These are phyloP conservation scores for Penaeus monodon DNA, from an alignment of 2,888 invertebrate genomes.

Conservation along the genomic window DNA sequence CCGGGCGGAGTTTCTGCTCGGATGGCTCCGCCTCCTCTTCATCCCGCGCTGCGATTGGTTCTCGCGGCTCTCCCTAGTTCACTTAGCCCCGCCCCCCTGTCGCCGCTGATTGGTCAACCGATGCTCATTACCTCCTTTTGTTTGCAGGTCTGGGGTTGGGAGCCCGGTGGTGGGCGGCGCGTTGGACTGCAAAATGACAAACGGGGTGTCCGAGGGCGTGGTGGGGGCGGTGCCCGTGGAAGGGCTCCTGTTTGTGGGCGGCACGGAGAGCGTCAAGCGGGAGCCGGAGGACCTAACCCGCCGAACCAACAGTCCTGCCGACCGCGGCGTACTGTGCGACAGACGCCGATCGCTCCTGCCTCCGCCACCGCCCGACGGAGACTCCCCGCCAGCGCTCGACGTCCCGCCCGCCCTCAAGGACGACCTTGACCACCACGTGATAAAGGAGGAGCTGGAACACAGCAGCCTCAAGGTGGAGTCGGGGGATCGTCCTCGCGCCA, in stretches of 20 bases:
- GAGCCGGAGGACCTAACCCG: conserved; percentile 65
- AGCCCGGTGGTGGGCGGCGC: conserved; percentile 59
- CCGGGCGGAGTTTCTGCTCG: conserved; percentile 41
- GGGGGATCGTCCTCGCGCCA: conserved; percentile 62
- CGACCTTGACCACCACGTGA: conserved; percentile 57
- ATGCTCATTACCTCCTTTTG: conserved; percentile 58
- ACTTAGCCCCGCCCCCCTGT: conserved; percentile 43
- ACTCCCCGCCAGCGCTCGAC: conserved; percentile 60
- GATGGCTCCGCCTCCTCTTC: conserved; percentile 37
- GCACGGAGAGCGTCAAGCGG: conserved; percentile 63
- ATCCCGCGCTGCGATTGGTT: conserved; percentile 37
- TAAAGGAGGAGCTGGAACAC: conserved; percentile 64
- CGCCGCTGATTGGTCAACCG: conserved; percentile 48
- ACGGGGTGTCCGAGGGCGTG: conserved; percentile 63
- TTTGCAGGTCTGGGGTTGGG: conserved; percentile 64
- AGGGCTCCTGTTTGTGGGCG: conserved; percentile 61
- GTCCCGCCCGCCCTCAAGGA: conserved; percentile 53
- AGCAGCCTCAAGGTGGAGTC: conserved; percentile 58
- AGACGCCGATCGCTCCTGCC: conserved; percentile 58
- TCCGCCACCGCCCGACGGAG: conserved; percentile 42
- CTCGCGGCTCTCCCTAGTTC: conserved; percentile 45
- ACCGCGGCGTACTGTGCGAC: conserved; percentile 60
- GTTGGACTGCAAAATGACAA: conserved; percentile 63
- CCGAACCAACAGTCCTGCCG: conserved; percentile 64
- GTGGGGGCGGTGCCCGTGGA: conserved; percentile 63